Evolutionary conservation across 2,113 vertebrate genomes (phyloP), one percentile per base, ranked within the genome.

Genomic region (Channa argus): DNA sequence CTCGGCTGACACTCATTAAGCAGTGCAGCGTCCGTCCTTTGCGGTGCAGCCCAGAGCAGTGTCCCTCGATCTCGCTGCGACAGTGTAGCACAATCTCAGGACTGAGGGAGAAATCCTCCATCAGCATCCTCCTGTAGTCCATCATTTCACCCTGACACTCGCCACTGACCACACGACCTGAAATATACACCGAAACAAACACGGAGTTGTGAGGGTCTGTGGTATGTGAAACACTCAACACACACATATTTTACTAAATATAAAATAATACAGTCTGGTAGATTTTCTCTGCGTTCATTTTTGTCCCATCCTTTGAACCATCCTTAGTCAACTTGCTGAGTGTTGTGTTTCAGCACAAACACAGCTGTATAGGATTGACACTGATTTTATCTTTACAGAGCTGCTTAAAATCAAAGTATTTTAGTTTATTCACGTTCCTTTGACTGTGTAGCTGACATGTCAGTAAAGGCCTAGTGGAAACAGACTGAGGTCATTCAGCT

Each of bases 71-170:
- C 91, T 99, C 97, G 0, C 93, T 93, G 0, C 97, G 95, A 85
- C 97, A 99, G 79, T 97, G 96, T 14, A 99, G 94, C 87, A 99
- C 97, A 77, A 99, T 99, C 80, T 99, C 97, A 0, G 97, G 97
- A 84, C 96, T 98, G 87, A 99, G 90, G 0, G 97, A 99, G 85
- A 96, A 99, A 84, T 99, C 97, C 66, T 98, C 97, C 97, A 99
- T 98, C 71, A 99, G 90, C 96, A 99, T 99, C 75, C 96, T 94
- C 12, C 97, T 88, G 91, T 98, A 99, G 87, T 99, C 97, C 85
- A 98, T 74, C 97, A 99, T 99, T 79, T 99, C 97, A 0, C 97
- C 97, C 92, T 99, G 97, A 88, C 97, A 98, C 87, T 99, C 97
- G 0, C 97, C 97, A 73, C 95, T 97, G 54, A 99, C 96, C 5